phyloP scores from a whole-genome alignment of 2,888 invertebrate species.

The Diarsia mendica region DNA sequence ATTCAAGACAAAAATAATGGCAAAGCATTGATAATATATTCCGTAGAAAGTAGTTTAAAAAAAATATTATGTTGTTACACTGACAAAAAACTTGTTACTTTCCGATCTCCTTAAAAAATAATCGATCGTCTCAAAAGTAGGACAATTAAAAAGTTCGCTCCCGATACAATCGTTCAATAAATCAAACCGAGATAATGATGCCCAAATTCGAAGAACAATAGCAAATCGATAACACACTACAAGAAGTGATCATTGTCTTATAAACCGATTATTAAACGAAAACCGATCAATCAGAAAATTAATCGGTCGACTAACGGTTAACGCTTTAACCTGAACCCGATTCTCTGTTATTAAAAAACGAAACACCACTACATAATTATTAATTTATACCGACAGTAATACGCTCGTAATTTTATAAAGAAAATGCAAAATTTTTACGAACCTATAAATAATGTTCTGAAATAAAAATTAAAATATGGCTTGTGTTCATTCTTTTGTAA shows the following conservation, averaged over 20 bases:
- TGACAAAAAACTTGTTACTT: neutral
- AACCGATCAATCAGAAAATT: constrained; percentile 67
- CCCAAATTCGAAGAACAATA: constrained; percentile 57
- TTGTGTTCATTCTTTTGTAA: constrained; percentile 44
- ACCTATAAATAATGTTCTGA: constrained; percentile 31
- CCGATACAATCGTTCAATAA: constrained; percentile 41
- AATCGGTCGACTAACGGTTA: constrained; percentile 68
- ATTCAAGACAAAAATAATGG: too few relatives aligned
- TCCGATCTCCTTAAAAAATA: neutral
- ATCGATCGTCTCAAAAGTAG: constrained; percentile 18
- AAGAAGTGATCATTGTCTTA: constrained; percentile 47
- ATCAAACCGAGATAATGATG: constrained; percentile 46
- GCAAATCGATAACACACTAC: constrained; percentile 46
- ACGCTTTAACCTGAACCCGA: constrained; percentile 68
- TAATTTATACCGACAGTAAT: constrained; percentile 51
- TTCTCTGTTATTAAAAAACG: constrained; percentile 51
- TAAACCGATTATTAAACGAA: constrained; percentile 62
- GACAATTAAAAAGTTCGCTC: constrained; percentile 18
- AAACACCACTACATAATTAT: constrained; percentile 36
- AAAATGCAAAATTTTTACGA: constrained; percentile 34
- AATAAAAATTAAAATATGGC: constrained; percentile 29
- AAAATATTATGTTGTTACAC: too few relatives aligned
- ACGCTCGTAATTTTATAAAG: constrained; percentile 28
- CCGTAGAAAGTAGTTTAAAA: too few relatives aligned
- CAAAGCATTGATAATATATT: too few relatives aligned